Conservation (phyloP, 2,888 invertebrate genomes). For the Platycheirus albimanus region DNA sequence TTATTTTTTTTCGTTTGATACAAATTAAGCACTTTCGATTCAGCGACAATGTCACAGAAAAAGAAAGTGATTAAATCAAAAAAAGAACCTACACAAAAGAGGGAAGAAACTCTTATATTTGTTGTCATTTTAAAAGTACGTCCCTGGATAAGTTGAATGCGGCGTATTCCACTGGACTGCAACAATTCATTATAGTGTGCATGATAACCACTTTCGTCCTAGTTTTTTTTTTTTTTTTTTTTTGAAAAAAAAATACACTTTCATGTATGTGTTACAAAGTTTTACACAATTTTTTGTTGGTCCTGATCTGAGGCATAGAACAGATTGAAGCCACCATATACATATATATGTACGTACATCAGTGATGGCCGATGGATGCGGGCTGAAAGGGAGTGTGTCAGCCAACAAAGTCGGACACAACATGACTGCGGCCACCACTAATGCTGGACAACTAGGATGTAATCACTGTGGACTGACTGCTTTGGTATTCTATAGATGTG, state of each 20-base stretch:
- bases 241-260: not conserved
- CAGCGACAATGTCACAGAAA: too few species aligned
- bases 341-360: conserved; percentile 3
- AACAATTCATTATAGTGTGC: conserved; percentile 65
- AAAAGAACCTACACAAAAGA: too few species aligned
- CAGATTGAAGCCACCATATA: conserved; percentile 45
- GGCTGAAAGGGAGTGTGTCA: not conserved
- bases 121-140: not conserved
- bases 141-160: conserved; percentile 4
- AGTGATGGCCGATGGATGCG: too few species aligned
- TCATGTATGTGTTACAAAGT: conserved; percentile 1
- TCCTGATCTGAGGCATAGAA: not conserved
- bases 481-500: conserved; percentile 69
- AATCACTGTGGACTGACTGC: conserved; percentile 66
- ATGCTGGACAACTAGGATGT: conserved; percentile 58
- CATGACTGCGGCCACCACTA: conserved; percentile 70
- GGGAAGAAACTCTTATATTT: too few species aligned
- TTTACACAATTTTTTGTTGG: conserved; percentile 20
- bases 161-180: conserved; percentile 24
- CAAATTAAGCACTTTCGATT: too few species aligned
- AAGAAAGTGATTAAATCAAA: too few species aligned
- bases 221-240: too few species aligned
- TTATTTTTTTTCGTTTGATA: too few species aligned
- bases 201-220: conserved; percentile 64
- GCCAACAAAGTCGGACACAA: conserved; percentile 51